Base-by-base conservation (phyloP, 1,140 invertebrate genomes). In the Drosophila pachea region DNA sequence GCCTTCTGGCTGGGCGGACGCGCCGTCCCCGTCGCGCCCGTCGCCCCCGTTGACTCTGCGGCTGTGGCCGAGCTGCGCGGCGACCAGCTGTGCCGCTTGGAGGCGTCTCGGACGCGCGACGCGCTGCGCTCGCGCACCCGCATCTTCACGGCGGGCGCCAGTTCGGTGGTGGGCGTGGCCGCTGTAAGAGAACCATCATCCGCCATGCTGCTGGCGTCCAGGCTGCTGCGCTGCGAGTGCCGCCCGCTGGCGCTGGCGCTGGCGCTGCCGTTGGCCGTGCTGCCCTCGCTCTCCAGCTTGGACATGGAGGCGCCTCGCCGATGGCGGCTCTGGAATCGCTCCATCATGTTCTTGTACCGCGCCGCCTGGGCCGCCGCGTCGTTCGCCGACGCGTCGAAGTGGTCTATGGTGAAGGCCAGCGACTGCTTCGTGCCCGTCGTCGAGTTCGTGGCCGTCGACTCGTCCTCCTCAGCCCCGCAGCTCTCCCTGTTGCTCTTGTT, bases 251-350 rank as follows among this genome's bases (percentile, higher is more conserved):
- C 42, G 58, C 62, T 31, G 8, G 43, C 62, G 4, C 49, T 59
- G 0, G 38, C 52, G 14, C 48, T 53, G 11, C 53, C 48, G 8
- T 47, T 65, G 4, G 58, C 62, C 0, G 38, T 54, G 22, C 50
- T 50, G 8, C 53, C 48, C 29, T 81, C 76, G 35, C 86, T 88
- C 69, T 91, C 90, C 48, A 92, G 78, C 86, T 92, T 92, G 0
- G 93, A 94, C 89, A 93, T 91, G 2, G 94, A 94, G 53, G 93
- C 92, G n/a, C 94, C 93, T 66, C 93, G 90, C 67, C 92, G 91
- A 76, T 94, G 93, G 3, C 93, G 90, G 31, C 91, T 93, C 78
- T 94, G 93, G 36, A 93, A 94, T 74, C 93, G 93, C 73, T 94
- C 93, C 69, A 94, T 92, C 74, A 94, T 83, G 75, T 92, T 92